A percentile compares a stretch with the other conserved stretches of the same genome.
Conservation (phyloP, 1,140 invertebrate species). For the Lamellibrachia luymesi region DNA sequence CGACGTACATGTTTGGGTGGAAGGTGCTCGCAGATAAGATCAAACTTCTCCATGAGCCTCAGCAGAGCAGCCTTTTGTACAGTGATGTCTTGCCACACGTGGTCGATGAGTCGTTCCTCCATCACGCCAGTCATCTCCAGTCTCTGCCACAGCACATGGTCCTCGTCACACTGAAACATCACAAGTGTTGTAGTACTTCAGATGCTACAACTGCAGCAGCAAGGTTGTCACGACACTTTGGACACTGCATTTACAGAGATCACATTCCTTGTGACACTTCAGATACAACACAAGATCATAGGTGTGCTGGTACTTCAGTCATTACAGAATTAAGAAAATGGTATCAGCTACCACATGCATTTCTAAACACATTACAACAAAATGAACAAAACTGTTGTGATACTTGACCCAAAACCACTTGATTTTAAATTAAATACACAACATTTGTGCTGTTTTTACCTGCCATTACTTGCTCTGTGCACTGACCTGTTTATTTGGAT, state of each 20-base stretch:
- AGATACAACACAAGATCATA: neutral
- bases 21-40: constrained; percentile 44
- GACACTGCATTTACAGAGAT: neutral
- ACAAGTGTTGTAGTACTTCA: neutral
- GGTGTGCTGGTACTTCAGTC: neutral
- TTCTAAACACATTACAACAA: no score
- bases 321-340: neutral
- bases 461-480: neutral
- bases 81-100: constrained; percentile 42
- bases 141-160: constrained; percentile 37
- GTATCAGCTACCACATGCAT: no score
- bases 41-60: constrained; percentile 54
- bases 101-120: constrained; percentile 45
- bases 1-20: constrained; percentile 18
- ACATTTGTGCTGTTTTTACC: neutral
- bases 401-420: no score
- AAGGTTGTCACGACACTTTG: neutral
- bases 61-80: constrained; percentile 46
- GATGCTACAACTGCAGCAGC: neutral
- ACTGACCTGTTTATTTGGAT: constrained; percentile 37
- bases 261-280: neutral
- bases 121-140: constrained; percentile 44
- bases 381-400: no score
- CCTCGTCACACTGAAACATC: neutral
- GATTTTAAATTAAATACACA: no score